Base-by-base conservation (phyloP, 92 coral and sea anemone species). In the Porites lobata region DNA sequence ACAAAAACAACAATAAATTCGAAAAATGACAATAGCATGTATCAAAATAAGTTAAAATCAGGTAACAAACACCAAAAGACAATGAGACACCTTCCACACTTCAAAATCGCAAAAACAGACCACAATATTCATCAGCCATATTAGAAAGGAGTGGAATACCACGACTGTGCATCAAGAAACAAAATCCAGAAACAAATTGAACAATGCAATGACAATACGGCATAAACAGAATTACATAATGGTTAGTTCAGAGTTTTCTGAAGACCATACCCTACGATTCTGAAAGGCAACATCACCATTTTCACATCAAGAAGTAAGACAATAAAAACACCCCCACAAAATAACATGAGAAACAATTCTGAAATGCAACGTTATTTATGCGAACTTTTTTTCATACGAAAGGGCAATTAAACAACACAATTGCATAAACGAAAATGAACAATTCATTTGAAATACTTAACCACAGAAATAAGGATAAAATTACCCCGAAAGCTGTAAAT, bases 261-360 rank as follows among this genome's bases (percentile, higher is more conserved):
- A 17, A 57, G 15, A 66, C 4, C 64, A 10, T 53, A 51, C 12
- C 63, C 82, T 78, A 20, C 82, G 22, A 14, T n/a, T 78, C 82
- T 78, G 47, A 63, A 78, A 78, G 63, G 29, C 51, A 62, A 78
- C 70, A 43, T 78, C 63, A 32, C 29, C 9, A 43, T 59, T n/a
- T 24, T 11, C 54, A 18, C 62, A 78, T 4, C 68, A 58, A 26
- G 14, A 38, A 59, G 6, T 65, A 57, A 57, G 7, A 67, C 54
- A 57, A 26, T 76, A 10, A 24, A 57, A 57, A 4, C 11, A 9
- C 4, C 6, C 57, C 10, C 12, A 22, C 12, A 24, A 24, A 12
- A 24, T 29, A 29, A 14, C 75, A 29, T 24, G 14, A 18, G 63
- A 75, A 20, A 51, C 10, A 20, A 8, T 71, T 50, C 79, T 75